Base-by-base conservation (phyloP, 2,113 vertebrate species). In the Phyllostomus discolor region DNA sequence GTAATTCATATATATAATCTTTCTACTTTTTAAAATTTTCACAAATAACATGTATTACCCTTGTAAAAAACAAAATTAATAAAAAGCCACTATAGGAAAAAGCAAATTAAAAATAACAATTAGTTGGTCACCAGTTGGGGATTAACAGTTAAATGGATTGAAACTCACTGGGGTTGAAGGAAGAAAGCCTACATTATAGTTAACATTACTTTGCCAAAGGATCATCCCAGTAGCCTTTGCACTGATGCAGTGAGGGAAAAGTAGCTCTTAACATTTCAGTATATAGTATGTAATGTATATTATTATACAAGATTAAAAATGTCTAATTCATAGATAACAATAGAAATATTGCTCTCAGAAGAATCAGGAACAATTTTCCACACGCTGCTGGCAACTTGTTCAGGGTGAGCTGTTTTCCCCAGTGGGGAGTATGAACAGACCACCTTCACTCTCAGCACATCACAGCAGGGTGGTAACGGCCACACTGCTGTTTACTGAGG, bases 121-220 rank as follows among this genome's bases (percentile, higher is more conserved):
- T 72, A 67, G 19, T 62, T 81, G 67, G 43, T 78, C 10, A 64
- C 91, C 52, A 52, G 31, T 81, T 93, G 43, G 28, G 26, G 48
- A 88, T 85, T 75, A 80, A 70, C 26, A 78, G 41, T 76, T 75
- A 80, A 78, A 35, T 86, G 89, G 10, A 24, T 14, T 57, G 62
- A 96, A 91, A 81, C 75, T 79, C 95, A 62, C 84, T 88, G 69
- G 88, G 35, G 12, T 33, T 73, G 38, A 16, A 66, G 87, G 82
- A 87, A 85, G 43, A 24, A 91, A 50, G 16, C 41, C 38, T 81
- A 35, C 2, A 2, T 70, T 89, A 43, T 41, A 89, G 50, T 52
- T 79, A 79, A 62, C n/a, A 62, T 20, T 19, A 67, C n/a, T 88
- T 73, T 64, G 33, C 41, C 28, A 48, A 46, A 82, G n/a, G 38